Evolutionary conservation across 1,140 invertebrate genomes (phyloP).

Genomic region (Sarcophaga peregrina): DNA sequence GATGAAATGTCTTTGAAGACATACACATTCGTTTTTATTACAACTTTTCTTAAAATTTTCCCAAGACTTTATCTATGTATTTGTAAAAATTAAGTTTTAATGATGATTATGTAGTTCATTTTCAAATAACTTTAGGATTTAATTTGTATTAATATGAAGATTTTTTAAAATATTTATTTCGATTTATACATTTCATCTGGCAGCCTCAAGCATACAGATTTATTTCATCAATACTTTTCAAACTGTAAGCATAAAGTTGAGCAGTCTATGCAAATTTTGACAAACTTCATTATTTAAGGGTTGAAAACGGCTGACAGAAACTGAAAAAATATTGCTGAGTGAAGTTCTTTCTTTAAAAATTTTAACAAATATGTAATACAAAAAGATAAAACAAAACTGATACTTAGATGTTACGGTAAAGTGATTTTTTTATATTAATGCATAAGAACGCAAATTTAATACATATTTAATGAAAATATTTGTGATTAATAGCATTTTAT

Average conservation of each 20-base stretch:
- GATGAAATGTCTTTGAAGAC: no score
- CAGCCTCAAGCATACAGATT: no score
- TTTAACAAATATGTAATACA: constrained; percentile 15
- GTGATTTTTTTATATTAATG: no score
- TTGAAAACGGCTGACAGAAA: constrained; percentile 20
- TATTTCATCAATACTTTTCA: not conserved
- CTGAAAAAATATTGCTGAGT: not conserved
- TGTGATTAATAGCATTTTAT: not conserved
- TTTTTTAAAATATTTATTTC: no score
- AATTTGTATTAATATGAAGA: no score
- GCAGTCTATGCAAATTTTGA: not conserved
- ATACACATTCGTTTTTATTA: no score
- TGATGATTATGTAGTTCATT: no score
- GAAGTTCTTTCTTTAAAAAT: not conserved
- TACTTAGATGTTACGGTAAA: not conserved
- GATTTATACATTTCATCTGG: no score
- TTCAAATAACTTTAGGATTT: no score
- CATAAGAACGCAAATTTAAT: not conserved
- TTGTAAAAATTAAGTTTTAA: no score
- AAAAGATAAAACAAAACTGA: not conserved
- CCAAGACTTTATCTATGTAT: no score
- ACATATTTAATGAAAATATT: not conserved
- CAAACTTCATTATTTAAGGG: constrained; percentile 8
- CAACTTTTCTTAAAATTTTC: no score
- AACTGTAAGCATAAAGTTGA: not conserved